Evolutionary conservation across 2,797 vertebrate species (phyloP).

Genomic region (Darevskia mixta): DNA sequence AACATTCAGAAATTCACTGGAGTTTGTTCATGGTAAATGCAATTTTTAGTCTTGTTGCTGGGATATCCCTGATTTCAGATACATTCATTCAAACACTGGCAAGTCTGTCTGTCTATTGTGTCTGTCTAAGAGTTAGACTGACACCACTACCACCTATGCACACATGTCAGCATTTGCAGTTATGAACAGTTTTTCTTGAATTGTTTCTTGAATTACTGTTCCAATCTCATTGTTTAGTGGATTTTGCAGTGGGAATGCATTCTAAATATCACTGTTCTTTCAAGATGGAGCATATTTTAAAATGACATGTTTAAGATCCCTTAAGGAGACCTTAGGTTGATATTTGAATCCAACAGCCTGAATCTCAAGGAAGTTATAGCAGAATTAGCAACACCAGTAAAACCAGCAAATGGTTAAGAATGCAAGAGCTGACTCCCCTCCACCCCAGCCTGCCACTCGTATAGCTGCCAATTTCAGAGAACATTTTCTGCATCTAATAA

Average conservation of each 20-base stretch:
- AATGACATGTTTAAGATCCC: not conserved
- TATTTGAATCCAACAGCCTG: fast-evolving
- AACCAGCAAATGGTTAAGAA: fast-evolving
- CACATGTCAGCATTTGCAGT: not conserved
- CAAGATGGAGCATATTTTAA: not conserved
- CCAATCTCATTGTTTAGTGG: not conserved
- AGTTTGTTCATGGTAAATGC: not conserved
- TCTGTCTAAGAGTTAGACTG: not conserved
- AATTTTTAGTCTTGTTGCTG: not conserved
- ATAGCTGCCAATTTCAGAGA: not conserved
- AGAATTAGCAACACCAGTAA: not conserved
- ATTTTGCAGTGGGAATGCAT: not conserved
- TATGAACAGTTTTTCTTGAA: not conserved
- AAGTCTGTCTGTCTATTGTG: not conserved
- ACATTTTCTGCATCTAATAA: not conserved
- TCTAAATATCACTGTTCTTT: not conserved
- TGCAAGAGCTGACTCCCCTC: not conserved
- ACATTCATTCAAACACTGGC: not conserved
- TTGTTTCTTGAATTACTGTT: not conserved
- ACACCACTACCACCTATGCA: not conserved
- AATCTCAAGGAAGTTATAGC: not conserved
- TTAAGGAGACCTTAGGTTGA: fast-evolving
- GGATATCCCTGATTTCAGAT: not conserved
- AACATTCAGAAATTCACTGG: too few species aligned
- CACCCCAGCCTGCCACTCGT: too few species aligned